phyloP scores from a whole-genome alignment of 2,797 vertebrate genomes.

The Tragelaphus eurycerus region DNA sequence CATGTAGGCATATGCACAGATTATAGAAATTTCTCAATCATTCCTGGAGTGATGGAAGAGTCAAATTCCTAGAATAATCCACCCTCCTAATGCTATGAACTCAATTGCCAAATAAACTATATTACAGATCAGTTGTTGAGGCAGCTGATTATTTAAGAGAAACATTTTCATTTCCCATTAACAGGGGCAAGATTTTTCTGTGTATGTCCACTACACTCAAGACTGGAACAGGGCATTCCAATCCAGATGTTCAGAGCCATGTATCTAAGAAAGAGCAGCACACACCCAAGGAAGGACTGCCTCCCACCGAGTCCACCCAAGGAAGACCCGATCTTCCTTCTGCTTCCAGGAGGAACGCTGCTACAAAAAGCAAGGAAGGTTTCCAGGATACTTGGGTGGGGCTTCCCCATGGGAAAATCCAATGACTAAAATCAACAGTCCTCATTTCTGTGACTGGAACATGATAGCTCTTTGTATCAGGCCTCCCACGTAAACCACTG shows the following conservation, averaged over 20 bases:
- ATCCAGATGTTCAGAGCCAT: background rate
- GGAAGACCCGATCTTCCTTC: background rate
- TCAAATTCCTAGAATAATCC: constrained; percentile 17
- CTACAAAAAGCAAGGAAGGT: background rate
- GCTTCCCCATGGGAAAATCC: background rate
- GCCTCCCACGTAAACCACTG: background rate
- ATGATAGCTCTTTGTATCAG: background rate
- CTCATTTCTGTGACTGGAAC: background rate
- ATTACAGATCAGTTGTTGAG: background rate
- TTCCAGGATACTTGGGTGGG: background rate
- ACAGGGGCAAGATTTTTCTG: background rate
- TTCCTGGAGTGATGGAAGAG: background rate
- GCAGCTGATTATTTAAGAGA: background rate
- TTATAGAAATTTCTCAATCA: background rate
- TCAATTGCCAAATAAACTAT: background rate
- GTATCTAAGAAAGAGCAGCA: background rate
- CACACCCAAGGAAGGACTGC: background rate
- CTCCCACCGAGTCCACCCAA: background rate
- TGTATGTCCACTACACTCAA: background rate
- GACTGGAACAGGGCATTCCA: background rate
- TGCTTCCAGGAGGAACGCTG: background rate
- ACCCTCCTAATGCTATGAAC: background rate
- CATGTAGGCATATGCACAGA: background rate
- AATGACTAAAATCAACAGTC: background rate
- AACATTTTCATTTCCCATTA: background rate